Evolutionary conservation across 2,797 vertebrate species (phyloP).

Genomic region (Crypturellus tataupa): DNA sequence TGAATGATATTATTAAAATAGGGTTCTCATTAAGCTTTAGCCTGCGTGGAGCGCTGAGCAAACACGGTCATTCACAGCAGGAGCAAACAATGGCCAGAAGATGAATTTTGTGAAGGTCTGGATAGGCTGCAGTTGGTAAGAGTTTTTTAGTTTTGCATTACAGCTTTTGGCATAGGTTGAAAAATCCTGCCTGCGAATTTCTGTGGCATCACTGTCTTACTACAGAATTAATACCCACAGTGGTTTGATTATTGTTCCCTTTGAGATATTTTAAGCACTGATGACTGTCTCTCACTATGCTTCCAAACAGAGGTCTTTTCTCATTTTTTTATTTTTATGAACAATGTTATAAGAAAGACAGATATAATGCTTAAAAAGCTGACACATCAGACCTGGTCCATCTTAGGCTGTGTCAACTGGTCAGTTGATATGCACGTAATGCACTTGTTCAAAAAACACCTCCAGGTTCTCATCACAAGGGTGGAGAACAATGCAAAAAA

Average conservation of each 20-base stretch:
- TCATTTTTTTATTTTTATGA: not conserved
- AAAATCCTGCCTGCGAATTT: not conserved
- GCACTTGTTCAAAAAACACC: not conserved
- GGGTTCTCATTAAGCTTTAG: not conserved
- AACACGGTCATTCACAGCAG: not conserved
- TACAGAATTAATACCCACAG: accelerated
- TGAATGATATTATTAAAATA: not conserved
- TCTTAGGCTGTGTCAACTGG: not conserved
- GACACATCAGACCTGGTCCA: not conserved
- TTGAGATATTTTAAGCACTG: not conserved
- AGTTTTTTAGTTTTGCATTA: not conserved
- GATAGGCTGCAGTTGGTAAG: not conserved
- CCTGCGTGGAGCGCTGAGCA: not conserved
- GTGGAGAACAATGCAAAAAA: not conserved
- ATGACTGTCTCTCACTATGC: not conserved
- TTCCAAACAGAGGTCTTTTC: not conserved
- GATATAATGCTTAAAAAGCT: not conserved
- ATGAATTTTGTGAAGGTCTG: not conserved
- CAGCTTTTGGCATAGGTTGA: not conserved
- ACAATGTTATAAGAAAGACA: not conserved
- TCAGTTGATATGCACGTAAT: not conserved
- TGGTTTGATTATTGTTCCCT: not conserved
- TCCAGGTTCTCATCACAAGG: not conserved
- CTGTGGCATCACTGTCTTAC: not conserved
- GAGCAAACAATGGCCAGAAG: not conserved